phyloP scores from a whole-genome alignment of 2,113 vertebrate genomes.

The Oenanthe oenanthe region DNA sequence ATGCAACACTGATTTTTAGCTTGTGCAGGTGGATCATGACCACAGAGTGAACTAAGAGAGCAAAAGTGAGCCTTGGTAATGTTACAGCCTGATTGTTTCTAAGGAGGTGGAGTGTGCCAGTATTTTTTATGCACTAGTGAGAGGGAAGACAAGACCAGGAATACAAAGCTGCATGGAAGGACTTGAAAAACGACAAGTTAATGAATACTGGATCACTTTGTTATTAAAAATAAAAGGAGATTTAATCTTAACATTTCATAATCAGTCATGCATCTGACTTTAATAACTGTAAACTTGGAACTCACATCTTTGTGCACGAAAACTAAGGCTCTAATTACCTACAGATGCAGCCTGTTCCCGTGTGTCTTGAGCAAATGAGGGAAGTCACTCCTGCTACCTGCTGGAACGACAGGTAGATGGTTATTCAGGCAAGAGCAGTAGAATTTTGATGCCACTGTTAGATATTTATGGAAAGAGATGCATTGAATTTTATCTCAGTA shows the following conservation, averaged over 20 bases:
- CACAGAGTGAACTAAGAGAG: constrained; percentile 3
- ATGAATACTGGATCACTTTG: not conserved
- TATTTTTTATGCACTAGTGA: not conserved
- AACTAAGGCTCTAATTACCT: constrained; percentile 49
- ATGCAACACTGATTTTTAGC: not conserved
- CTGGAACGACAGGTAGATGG: constrained; percentile 36
- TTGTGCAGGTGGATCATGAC: not conserved
- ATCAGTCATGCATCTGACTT: constrained; percentile 28
- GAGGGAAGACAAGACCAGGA: not conserved
- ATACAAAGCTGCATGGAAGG: not conserved
- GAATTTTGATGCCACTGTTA: constrained; percentile 61
- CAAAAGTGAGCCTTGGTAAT: not conserved
- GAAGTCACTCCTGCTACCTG: constrained; percentile 17
- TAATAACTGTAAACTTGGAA: constrained; percentile 58
- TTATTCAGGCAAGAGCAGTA: constrained; percentile 55
- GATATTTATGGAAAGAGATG: constrained; percentile 79
- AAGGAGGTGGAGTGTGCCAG: not conserved
- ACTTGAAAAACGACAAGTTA: constrained; percentile 16
- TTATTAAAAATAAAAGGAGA: constrained; percentile 62
- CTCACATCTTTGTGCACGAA: not conserved
- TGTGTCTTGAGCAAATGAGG: not conserved
- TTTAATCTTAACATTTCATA: constrained; percentile 52
- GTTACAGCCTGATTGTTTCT: not conserved
- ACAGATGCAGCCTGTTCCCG: not conserved
- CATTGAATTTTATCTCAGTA: constrained; percentile 78